Conservation (phyloP, 2,888 invertebrate genomes). For the Cheilosia urbana region DNA sequence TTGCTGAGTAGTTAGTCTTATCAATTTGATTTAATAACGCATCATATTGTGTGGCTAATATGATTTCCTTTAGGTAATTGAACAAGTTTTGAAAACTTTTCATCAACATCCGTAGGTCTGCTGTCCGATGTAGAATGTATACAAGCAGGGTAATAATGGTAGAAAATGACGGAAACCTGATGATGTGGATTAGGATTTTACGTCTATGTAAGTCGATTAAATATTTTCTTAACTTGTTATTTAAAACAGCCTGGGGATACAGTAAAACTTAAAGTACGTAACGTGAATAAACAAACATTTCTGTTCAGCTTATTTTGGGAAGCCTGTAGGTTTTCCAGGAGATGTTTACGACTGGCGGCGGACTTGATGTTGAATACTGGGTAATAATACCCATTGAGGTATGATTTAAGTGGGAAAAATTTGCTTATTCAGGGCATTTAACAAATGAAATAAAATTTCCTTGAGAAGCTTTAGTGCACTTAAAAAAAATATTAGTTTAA, state of each 20-base stretch:
- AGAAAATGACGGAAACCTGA: background rate
- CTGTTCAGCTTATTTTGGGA: too few relatives aligned
- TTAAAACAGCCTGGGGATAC: background rate
- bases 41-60: constrained; percentile 51
- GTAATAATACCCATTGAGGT: too few relatives aligned
- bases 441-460: too few relatives aligned
- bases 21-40: constrained; percentile 40
- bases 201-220: background rate
- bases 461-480: too few relatives aligned
- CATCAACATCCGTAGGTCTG: constrained; percentile 27
- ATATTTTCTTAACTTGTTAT: constrained; percentile 7
- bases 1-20: constrained; percentile 7
- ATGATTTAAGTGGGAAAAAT: too few relatives aligned
- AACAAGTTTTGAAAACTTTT: constrained; percentile 52
- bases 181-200: background rate
- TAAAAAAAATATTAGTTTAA: too few relatives aligned
- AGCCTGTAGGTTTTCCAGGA: too few relatives aligned
- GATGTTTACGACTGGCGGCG: too few relatives aligned
- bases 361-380: too few relatives aligned
- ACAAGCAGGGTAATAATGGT: background rate
- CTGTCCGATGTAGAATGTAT: background rate
- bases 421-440: too few relatives aligned
- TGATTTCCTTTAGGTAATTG: constrained; percentile 61
- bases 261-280: too few relatives aligned
- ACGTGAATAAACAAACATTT: too few relatives aligned